Conservation (phyloP, 2,113 vertebrate species). For the Dryoscopus gambensis region DNA sequence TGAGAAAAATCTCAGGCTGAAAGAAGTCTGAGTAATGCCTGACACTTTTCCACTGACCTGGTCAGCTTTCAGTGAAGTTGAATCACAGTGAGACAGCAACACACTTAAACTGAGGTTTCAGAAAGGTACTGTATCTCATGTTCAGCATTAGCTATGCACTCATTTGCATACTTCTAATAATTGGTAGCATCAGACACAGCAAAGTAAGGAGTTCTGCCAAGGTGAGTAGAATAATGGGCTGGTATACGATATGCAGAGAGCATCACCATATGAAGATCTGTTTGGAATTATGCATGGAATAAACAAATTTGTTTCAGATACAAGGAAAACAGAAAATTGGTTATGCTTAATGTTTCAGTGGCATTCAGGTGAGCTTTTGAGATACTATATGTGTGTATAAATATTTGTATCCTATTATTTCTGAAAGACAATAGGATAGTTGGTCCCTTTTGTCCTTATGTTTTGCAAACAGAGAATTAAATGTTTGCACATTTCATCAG, state of each 20-base stretch:
- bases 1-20: background rate
- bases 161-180: background rate
- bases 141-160: background rate
- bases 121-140: background rate
- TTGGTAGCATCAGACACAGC: background rate
- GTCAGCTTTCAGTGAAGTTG: background rate
- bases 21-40: background rate
- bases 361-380: background rate
- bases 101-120: background rate
- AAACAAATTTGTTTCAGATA: constrained; percentile 17
- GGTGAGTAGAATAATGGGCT: background rate
- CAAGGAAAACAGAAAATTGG: background rate
- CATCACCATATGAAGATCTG: background rate
- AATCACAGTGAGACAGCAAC: background rate
- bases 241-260: background rate
- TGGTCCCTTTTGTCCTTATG: background rate
- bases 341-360: background rate
- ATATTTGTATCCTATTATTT: background rate
- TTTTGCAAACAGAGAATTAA: background rate
- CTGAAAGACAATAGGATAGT: background rate
- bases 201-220: background rate
- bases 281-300: constrained; percentile 3
- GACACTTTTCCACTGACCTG: background rate
- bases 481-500: background rate
- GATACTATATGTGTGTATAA: background rate